Evolutionary conservation across 2,113 vertebrate species (phyloP).

Genomic region (Laticauda laticaudata): DNA sequence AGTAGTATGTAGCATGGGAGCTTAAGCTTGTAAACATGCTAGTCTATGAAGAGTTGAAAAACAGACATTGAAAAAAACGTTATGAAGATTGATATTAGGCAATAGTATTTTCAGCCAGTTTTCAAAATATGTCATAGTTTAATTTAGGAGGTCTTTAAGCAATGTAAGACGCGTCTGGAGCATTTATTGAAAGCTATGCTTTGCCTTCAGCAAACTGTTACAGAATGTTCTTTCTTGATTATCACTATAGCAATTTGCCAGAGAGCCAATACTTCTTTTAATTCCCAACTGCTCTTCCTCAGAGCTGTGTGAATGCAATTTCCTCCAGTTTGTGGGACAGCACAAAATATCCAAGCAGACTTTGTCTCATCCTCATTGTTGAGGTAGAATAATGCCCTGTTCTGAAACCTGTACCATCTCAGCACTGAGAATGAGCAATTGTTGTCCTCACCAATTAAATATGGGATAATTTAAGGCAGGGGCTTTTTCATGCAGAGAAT

Average conservation of each 20-base stretch:
- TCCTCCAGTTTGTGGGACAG: neutral
- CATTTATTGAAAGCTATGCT: neutral
- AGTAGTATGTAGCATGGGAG: neutral
- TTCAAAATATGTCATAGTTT: neutral
- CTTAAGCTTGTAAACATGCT: neutral
- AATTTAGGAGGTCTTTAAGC: neutral
- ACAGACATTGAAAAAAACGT: neutral
- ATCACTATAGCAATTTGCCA: slow-evolving; percentile 30
- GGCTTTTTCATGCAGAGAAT: neutral
- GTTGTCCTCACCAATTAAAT: neutral
- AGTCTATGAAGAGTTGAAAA: neutral
- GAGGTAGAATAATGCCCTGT: neutral
- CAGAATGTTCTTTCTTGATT: slow-evolving; percentile 38
- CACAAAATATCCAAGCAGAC: neutral
- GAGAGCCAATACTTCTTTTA: neutral
- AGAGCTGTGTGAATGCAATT: neutral
- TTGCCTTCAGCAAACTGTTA: slow-evolving; percentile 46
- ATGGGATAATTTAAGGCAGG: neutral
- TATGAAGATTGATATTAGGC: neutral
- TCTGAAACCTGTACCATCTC: neutral
- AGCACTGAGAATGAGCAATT: neutral
- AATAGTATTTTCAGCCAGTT: neutral
- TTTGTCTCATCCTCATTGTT: neutral
- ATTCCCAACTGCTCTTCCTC: neutral
- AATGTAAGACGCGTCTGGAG: neutral